Evolutionary conservation across 2,888 invertebrate genomes (phyloP).

Genomic region (Epistrophella euchroma): DNA sequence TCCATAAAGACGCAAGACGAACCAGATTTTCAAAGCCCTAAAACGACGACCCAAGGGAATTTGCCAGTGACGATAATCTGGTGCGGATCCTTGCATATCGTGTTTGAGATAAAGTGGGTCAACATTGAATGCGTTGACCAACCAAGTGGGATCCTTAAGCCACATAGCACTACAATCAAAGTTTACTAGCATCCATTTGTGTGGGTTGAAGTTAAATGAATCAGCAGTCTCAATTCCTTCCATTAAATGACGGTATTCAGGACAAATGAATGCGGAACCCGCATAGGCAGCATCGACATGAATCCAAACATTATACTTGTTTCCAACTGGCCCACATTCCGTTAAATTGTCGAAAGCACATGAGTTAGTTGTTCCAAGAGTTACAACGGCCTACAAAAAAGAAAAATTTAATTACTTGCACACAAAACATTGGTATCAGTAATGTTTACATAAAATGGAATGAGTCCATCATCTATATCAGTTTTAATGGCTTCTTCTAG

Average conservation of each 20-base stretch:
- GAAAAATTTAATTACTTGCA: constrained; percentile 8
- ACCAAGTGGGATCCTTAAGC: constrained; percentile 94
- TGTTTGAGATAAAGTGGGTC: constrained; percentile 98
- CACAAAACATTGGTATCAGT: not conserved
- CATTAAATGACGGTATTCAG: constrained; percentile 96
- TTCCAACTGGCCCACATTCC: constrained; percentile 96
- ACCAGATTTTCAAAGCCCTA: constrained; percentile 97
- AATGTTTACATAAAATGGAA: constrained; percentile 96
- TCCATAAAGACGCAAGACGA: constrained; percentile 95
- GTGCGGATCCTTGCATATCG: constrained; percentile 94
- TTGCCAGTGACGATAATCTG: constrained; percentile 99
- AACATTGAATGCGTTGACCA: constrained; percentile 98
- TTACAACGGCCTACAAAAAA: constrained; percentile 89
- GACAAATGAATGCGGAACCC: constrained; percentile 97
- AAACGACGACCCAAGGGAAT: constrained; percentile 97
- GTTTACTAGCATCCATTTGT: constrained; percentile 99
- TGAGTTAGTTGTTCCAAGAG: constrained; percentile 97
- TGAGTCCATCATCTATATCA: constrained; percentile 94
- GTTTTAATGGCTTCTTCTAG: constrained; percentile 91
- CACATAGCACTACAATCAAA: constrained; percentile 99
- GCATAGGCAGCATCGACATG: constrained; percentile 99
- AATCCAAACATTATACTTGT: constrained; percentile 91
- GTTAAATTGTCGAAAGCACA: constrained; percentile 96
- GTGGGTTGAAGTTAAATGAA: constrained; percentile 99
- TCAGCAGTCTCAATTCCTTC: constrained; percentile 94